Evolutionary conservation across 2,113 vertebrate species (phyloP).

Genomic region (Ceyx melanurus): DNA sequence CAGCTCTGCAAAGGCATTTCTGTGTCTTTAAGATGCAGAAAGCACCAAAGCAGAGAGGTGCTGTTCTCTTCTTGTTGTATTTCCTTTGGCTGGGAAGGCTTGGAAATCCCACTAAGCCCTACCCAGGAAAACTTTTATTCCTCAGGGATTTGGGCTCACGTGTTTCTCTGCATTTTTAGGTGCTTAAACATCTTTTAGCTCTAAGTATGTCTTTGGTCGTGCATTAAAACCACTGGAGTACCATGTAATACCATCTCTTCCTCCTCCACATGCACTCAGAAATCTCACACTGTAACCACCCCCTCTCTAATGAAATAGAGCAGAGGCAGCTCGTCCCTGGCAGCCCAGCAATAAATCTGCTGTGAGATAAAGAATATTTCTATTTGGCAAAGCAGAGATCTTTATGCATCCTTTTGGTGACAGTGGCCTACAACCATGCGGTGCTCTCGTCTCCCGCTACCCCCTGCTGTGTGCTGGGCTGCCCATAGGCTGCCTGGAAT

Average conservation of each 20-base stretch:
- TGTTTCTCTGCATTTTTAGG: background rate
- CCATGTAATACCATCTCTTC: background rate
- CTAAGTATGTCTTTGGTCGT: background rate
- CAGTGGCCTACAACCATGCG: background rate
- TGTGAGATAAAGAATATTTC: background rate
- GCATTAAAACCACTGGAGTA: background rate
- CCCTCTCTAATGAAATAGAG: background rate
- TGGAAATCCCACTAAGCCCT: background rate
- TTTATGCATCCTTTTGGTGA: background rate
- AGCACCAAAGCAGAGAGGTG: background rate
- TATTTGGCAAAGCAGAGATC: background rate
- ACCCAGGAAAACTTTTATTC: background rate
- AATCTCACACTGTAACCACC: background rate
- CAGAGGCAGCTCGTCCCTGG: background rate
- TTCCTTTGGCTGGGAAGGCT: background rate
- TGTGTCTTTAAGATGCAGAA: background rate
- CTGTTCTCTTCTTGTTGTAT: background rate
- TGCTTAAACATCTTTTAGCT: background rate
- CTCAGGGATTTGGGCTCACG: rapidly evolving
- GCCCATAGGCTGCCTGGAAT: background rate
- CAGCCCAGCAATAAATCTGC: background rate
- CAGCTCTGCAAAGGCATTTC: background rate
- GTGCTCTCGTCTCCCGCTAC: background rate
- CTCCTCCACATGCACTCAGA: background rate
- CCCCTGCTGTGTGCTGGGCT: background rate